These are phyloP conservation scores for Centropus bengalensis DNA, from an alignment of 2,113 vertebrate species.

Conservation along the genomic window DNA sequence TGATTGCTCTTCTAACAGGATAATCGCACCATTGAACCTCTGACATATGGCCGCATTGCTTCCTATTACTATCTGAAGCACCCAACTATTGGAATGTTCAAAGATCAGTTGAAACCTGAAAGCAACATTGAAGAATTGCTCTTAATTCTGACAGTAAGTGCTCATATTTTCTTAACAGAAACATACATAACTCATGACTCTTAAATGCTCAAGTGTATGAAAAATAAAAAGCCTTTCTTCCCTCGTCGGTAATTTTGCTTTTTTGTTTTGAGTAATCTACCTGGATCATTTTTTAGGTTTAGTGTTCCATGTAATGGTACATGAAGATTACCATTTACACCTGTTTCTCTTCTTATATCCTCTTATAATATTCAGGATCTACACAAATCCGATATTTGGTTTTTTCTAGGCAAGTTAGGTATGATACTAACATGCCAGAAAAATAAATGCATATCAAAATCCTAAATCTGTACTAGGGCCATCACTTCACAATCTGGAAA, in stretches of 20 bases:
- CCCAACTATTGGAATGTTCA: constrained; percentile 91
- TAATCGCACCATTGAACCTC: constrained; percentile 85
- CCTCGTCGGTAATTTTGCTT: neutral
- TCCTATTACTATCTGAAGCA: constrained; percentile 98
- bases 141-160: constrained; percentile 89
- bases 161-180: neutral
- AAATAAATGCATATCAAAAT: neutral
- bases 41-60: constrained; percentile 88
- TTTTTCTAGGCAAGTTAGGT: neutral
- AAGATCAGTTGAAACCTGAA: constrained; percentile 88
- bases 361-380: neutral
- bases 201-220: neutral
- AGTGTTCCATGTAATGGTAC: neutral
- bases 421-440: neutral
- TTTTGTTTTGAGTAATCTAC: neutral
- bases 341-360: neutral
- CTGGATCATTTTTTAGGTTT: neutral
- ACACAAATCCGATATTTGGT: neutral
- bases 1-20: constrained; percentile 78
- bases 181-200: neutral
- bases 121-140: constrained; percentile 86
- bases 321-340: neutral
- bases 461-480: neutral
- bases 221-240: neutral
- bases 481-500: neutral